phyloP scores from a whole-genome alignment of 1,140 invertebrate species.

The Antheraea pernyi region DNA sequence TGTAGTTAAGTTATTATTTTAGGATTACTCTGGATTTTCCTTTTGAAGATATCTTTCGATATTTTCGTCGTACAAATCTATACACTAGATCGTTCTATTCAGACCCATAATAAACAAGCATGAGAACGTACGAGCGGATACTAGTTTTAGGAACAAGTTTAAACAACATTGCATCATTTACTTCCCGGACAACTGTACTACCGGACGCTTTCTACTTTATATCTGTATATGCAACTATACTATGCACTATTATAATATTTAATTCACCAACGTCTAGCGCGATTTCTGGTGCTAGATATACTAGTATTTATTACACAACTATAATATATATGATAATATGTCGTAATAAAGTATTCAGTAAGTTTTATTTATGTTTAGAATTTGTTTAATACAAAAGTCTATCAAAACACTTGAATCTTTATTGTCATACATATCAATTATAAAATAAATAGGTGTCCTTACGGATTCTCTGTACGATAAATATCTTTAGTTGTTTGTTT shows the following conservation, averaged over 20 bases:
- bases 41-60: background rate
- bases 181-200: constrained; percentile 29
- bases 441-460: background rate
- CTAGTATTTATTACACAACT: background rate
- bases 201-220: constrained; percentile 31
- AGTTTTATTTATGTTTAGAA: background rate
- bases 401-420: background rate
- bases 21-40: no score
- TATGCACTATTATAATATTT: background rate
- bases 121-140: constrained; percentile 7
- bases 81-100: background rate
- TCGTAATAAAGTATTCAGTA: background rate
- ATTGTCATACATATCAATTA: background rate
- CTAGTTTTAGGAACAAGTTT: constrained; percentile 12
- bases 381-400: background rate
- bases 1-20: no score
- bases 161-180: constrained; percentile 14
- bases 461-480: background rate
- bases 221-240: background rate
- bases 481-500: background rate
- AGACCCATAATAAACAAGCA: constrained; percentile 2
- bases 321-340: background rate
- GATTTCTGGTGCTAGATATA: background rate
- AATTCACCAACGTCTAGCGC: background rate
- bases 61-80: background rate